Percentiles rank a stretch among this genome's conserved stretches.
Evolutionary conservation across 2,797 vertebrate species (phyloP).

Genomic region (Molossus molossus): DNA sequence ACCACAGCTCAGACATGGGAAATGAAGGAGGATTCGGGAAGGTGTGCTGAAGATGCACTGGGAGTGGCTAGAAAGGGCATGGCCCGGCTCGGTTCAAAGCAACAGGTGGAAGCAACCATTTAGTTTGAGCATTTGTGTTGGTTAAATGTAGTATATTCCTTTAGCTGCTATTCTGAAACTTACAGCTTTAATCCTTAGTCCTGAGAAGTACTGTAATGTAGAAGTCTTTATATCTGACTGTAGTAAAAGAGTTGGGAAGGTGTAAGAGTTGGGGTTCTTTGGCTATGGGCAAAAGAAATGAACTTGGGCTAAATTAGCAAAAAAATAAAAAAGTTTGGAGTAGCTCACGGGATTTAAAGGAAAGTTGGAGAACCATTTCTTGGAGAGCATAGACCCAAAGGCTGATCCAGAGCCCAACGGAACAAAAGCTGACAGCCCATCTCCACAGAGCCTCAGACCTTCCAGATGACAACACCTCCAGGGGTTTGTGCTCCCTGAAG

Average conservation of each 20-base stretch:
- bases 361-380: background rate
- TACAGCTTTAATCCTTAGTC: background rate
- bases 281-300: constrained; percentile 15
- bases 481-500: background rate
- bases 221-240: background rate
- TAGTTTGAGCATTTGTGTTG: background rate
- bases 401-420: background rate
- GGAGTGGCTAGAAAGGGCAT: background rate
- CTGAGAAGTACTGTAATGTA: background rate
- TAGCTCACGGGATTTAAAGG: background rate
- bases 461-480: background rate
- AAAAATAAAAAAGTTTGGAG: background rate
- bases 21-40: background rate
- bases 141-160: background rate
- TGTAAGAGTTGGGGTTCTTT: background rate
- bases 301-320: constrained; percentile 1
- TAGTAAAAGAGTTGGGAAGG: background rate
- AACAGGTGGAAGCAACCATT: background rate
- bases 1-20: background rate
- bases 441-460: background rate
- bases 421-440: background rate
- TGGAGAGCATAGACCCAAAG: background rate
- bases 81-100: background rate
- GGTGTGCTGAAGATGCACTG: background rate
- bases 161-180: background rate